A percentile compares a stretch with the other conserved stretches of the same genome.
These are phyloP conservation scores for Drosophila malerkotliana DNA, from an alignment of 1,140 invertebrate genomes.

Conservation along the genomic window DNA sequence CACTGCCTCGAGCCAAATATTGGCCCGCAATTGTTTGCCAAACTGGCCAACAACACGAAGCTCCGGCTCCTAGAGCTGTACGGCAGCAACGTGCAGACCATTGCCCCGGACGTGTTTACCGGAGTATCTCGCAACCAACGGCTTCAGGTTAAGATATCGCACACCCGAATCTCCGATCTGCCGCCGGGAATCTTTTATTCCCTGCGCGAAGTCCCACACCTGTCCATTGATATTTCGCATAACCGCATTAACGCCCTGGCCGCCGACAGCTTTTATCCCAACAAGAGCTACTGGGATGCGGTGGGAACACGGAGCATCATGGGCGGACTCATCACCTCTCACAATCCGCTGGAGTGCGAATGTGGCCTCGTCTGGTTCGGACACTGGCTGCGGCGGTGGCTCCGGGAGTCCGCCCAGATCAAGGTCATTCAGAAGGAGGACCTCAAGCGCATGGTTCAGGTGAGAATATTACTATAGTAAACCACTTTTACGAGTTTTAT, in stretches of 20 bases:
- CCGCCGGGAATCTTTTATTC: conserved; percentile 91
- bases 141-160: conserved; percentile 89
- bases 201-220: conserved; percentile 90
- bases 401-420: conserved; percentile 88
- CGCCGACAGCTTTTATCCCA: conserved; percentile 93
- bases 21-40: conserved; percentile 88
- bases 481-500: conserved; percentile 9
- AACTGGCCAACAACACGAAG: conserved; percentile 89
- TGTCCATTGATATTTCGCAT: conserved; percentile 92
- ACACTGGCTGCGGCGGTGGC: conserved; percentile 93
- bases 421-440: conserved; percentile 84
- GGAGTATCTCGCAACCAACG: conserved; percentile 87
- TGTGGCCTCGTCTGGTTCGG: conserved; percentile 95
- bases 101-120: conserved; percentile 89
- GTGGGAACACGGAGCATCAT: conserved; percentile 87
- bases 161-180: conserved; percentile 90
- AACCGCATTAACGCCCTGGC: conserved; percentile 92
- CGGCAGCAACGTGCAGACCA: conserved; percentile 88
- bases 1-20: conserved; percentile 89
- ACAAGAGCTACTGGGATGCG: conserved; percentile 92
- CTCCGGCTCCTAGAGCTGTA: conserved; percentile 91
- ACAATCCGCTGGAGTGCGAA: conserved; percentile 93
- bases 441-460: conserved; percentile 82
- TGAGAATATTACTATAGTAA: conserved; percentile 35
- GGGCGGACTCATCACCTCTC: conserved; percentile 92